Conservation (phyloP, 2,888 invertebrate genomes). For the Homarus gammarus region DNA sequence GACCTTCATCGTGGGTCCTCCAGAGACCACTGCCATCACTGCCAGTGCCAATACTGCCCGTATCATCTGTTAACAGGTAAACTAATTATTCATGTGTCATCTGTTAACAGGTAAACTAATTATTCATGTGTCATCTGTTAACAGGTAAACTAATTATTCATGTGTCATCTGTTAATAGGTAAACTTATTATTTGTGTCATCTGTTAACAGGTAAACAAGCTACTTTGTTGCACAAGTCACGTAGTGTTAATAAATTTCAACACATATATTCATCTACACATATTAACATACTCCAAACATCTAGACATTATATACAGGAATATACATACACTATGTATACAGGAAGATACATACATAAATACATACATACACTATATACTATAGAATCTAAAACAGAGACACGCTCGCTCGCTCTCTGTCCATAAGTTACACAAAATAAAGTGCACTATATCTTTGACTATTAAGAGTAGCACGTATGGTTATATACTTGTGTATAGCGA, state of each 20-base stretch:
- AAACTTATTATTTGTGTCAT: too few relatives aligned
- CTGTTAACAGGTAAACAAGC: background rate
- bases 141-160: background rate
- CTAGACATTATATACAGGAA: background rate
- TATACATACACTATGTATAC: slow-evolving; percentile 34
- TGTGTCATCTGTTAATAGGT: background rate
- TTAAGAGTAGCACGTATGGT: slow-evolving; percentile 7
- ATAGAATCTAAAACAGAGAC: too few relatives aligned
- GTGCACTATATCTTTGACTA: slow-evolving; percentile 1
- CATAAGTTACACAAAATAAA: slow-evolving; percentile 24
- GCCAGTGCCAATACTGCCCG: slow-evolving; percentile 11
- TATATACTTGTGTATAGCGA: background rate
- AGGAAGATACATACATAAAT: slow-evolving; percentile 27
- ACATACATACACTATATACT: slow-evolving; percentile 12
- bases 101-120: too few relatives aligned
- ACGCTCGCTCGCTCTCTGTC: slow-evolving; percentile 20
- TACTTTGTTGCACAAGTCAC: background rate
- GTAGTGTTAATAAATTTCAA: background rate
- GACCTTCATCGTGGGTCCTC: slow-evolving; percentile 51
- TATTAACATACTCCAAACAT: background rate
- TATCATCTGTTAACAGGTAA: slow-evolving; percentile 1
- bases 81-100: too few relatives aligned
- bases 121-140: too few relatives aligned
- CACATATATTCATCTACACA: slow-evolving; percentile 14
- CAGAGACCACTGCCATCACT: slow-evolving; percentile 12